Conservation (phyloP, 1,140 invertebrate genomes). For the Aporrectodea caliginosa region DNA sequence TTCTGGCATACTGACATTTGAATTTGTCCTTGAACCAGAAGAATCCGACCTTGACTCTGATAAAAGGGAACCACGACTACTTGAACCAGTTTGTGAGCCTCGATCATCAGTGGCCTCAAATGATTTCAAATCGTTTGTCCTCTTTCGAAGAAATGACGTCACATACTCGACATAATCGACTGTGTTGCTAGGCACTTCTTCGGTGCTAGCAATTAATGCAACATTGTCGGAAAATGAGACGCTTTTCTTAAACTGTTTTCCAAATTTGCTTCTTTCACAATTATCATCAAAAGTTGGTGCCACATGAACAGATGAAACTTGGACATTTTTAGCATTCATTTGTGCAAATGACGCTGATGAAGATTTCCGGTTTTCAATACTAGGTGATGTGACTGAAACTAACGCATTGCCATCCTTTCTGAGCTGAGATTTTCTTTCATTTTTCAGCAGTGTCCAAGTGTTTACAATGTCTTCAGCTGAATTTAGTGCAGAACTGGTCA, state of each 20-base stretch:
- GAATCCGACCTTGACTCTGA: not conserved
- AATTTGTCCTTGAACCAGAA: not conserved
- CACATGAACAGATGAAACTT: too few relatives aligned
- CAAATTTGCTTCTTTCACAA: too few relatives aligned
- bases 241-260: not conserved
- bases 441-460: not conserved
- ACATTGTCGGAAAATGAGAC: not conserved
- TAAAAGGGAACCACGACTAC: not conserved
- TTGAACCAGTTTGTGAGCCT: not conserved
- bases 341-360: too few relatives aligned
- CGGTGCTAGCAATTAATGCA: not conserved
- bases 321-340: too few relatives aligned
- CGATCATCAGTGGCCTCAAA: not conserved
- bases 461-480: not conserved
- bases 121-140: not conserved
- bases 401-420: not conserved
- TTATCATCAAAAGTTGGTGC: too few relatives aligned
- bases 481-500: too few relatives aligned
- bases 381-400: too few relatives aligned
- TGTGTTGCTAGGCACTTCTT: not conserved
- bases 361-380: too few relatives aligned
- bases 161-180: not conserved
- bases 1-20: not conserved
- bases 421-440: not conserved
- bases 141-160: not conserved